Conservation (phyloP, 2,888 invertebrate species). For the Stegana nigrithorax region DNA sequence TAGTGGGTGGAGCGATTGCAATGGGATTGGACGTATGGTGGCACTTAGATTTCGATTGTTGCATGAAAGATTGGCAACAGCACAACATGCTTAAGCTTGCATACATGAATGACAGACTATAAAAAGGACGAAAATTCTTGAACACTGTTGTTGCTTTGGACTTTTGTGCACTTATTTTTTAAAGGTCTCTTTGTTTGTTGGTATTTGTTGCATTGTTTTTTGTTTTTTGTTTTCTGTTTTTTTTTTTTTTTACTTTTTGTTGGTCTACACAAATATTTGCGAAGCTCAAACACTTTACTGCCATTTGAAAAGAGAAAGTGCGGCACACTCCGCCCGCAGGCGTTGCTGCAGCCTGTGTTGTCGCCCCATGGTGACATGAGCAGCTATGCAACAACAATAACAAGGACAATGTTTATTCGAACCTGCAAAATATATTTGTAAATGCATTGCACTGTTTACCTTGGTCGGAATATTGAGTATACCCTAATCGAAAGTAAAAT, state of each 20-base stretch:
- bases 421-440: not conserved
- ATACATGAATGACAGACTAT: too few species aligned
- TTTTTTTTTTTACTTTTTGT: not conserved
- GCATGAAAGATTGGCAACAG: not conserved
- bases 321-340: not conserved
- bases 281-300: not conserved
- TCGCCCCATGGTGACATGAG: not conserved
- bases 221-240: not conserved
- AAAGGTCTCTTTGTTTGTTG: too few species aligned
- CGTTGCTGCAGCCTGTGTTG: not conserved
- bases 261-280: not conserved
- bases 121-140: not conserved
- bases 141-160: not conserved
- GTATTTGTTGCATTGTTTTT: too few species aligned
- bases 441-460: slow-evolving; percentile 21
- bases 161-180: not conserved
- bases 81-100: too few species aligned
- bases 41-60: not conserved
- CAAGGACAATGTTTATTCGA: not conserved
- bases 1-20: too few species aligned
- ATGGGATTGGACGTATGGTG: too few species aligned
- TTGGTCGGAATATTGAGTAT: slow-evolving; percentile 32
- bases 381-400: not conserved
- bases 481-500: slow-evolving; percentile 53
- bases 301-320: not conserved